Percentiles rank a stretch among this genome's conserved stretches.
phyloP scores from a whole-genome alignment of 2,888 invertebrate species.

The Herminia tarsipennalis region DNA sequence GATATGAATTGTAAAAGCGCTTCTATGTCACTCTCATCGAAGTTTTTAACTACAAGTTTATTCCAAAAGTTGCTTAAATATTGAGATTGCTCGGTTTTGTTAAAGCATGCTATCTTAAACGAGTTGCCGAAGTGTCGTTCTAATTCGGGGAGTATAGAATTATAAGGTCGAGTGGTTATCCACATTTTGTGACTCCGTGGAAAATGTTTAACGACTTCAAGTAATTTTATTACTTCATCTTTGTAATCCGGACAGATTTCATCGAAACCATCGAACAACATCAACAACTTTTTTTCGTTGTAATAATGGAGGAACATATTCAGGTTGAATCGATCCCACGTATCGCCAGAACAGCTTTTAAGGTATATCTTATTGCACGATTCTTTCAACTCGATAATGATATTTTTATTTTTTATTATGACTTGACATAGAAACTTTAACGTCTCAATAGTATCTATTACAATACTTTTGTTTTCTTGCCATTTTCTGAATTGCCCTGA shows the following conservation, averaged over 20 bases:
- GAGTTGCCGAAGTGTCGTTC: not conserved
- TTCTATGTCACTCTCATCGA: conserved; percentile 9
- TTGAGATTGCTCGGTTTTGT: conserved; percentile 1
- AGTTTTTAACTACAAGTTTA: conserved; percentile 8
- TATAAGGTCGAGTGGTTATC: conserved; percentile 30
- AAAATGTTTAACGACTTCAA: conserved; percentile 1
- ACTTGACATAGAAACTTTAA: not conserved
- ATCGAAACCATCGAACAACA: conserved; percentile 38
- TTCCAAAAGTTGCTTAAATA: conserved; percentile 16
- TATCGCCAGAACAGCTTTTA: not conserved
- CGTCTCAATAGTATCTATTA: not conserved
- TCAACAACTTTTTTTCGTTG: conserved; percentile 20
- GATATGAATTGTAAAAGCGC: not conserved
- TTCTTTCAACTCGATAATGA: not conserved
- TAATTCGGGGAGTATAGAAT: conserved; percentile 7
- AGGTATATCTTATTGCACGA: not conserved
- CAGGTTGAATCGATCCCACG: not conserved
- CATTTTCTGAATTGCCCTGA: not conserved
- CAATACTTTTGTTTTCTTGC: not conserved
- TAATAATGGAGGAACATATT: not conserved
- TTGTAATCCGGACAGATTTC: conserved; percentile 33
- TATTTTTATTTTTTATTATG: not conserved
- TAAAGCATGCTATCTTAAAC: conserved; percentile 7
- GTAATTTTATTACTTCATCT: conserved; percentile 12
- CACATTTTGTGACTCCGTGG: conserved; percentile 13